Evolutionary conservation across 1,140 invertebrate genomes (phyloP).

Genomic region (Hylyphantes graminicola): DNA sequence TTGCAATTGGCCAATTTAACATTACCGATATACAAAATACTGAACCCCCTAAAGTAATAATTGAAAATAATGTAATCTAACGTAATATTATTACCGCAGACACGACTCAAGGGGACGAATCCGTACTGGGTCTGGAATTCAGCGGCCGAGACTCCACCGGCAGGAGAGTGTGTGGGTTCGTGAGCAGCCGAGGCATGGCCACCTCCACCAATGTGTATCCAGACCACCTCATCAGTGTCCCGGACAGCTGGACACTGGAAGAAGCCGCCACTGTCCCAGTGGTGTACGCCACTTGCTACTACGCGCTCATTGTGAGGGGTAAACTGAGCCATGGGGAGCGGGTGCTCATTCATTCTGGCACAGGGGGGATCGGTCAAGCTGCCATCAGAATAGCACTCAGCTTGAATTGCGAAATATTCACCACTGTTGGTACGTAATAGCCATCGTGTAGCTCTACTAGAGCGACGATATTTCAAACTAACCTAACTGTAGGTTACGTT

Average conservation of each 20-base stretch:
- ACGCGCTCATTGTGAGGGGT: slow-evolving; percentile 79
- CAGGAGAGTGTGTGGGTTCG: slow-evolving; percentile 90
- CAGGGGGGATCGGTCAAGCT: slow-evolving; percentile 96
- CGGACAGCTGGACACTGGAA: slow-evolving; percentile 86
- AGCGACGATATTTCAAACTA: too few species aligned
- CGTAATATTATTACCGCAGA: slow-evolving; percentile 81
- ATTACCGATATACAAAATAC: too few species aligned
- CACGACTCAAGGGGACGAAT: slow-evolving; percentile 78
- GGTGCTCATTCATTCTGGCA: slow-evolving; percentile 93
- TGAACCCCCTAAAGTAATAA: too few species aligned
- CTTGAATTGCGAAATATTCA: slow-evolving; percentile 86
- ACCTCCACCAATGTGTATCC: slow-evolving; percentile 87
- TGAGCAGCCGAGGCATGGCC: slow-evolving; percentile 86
- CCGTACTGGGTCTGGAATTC: slow-evolving; percentile 85
- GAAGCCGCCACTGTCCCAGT: slow-evolving; percentile 94
- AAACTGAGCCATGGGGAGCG: slow-evolving; percentile 83
- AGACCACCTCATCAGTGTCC: slow-evolving; percentile 89
- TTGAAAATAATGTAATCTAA: too few species aligned
- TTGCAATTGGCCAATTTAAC: too few species aligned
- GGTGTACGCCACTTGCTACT: slow-evolving; percentile 83
- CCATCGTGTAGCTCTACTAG: too few species aligned
- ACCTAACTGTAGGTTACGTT: too few species aligned
- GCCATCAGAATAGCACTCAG: slow-evolving; percentile 91
- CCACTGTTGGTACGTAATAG: slow-evolving; percentile 83
- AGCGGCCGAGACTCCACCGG: slow-evolving; percentile 79